phyloP scores from a whole-genome alignment of 2,113 vertebrate genomes.

The Pipa parva region DNA sequence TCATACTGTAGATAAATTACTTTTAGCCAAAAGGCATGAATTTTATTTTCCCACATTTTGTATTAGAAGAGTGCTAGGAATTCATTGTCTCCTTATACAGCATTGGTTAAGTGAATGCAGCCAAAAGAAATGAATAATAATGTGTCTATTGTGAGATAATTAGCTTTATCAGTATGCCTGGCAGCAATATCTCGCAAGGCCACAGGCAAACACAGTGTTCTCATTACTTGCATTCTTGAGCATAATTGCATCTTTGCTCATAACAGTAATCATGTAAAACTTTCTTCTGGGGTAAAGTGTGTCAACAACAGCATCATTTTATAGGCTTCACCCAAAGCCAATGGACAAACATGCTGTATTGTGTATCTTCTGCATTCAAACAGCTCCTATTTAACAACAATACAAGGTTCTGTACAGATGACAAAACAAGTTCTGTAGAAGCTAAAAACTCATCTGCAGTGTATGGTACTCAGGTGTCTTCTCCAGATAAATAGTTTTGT shows the following conservation, averaged over 20 bases:
- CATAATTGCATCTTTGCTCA: background rate
- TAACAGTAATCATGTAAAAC: background rate
- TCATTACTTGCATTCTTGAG: background rate
- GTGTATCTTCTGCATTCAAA: too few species aligned
- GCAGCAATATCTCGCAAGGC: conserved; percentile 10
- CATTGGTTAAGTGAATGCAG: conserved; percentile 8
- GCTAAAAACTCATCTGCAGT: too few species aligned
- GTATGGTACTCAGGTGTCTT: too few species aligned
- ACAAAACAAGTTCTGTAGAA: too few species aligned
- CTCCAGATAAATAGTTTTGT: too few species aligned
- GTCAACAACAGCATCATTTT: too few species aligned
- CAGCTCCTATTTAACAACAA: too few species aligned
- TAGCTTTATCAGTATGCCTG: conserved; percentile 20
- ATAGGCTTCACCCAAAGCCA: too few species aligned
- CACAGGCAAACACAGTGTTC: conserved; percentile 19
- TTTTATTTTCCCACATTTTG: background rate
- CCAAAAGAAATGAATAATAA: conserved; percentile 28
- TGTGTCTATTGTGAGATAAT: conserved; percentile 27
- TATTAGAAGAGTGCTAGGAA: background rate
- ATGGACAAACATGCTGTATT: too few species aligned
- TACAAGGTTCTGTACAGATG: too few species aligned
- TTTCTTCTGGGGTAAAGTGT: too few species aligned
- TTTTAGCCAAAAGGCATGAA: background rate
- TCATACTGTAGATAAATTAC: background rate
- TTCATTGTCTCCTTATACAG: background rate